Evolutionary conservation across 2,797 vertebrate genomes (phyloP), one percentile per base, ranked within the genome.

Genomic region (Pempheris klunzingeri): DNA sequence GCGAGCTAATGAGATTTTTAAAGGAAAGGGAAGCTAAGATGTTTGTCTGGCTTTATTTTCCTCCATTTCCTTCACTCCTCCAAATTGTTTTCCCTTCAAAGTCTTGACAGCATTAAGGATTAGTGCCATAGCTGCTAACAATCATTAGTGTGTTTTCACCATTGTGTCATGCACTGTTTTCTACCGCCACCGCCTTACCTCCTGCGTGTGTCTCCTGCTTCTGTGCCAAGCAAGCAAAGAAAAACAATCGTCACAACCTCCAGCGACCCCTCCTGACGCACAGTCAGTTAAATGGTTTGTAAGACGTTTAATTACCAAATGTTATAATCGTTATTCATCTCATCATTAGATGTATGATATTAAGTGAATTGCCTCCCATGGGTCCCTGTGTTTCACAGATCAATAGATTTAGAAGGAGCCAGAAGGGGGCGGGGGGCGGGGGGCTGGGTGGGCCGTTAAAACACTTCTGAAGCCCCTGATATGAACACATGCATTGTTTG

Each of bases 281-380:
- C 91, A 96, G 93, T 96, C 95, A 96, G 94, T 97, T 97, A 97
- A 97, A 97, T 96, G 96, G 94, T 96, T 97, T 97, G 95, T 96
- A 97, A 96, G 96, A 97, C 74, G 91, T 97, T 98, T 99, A 98
- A 98, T 98, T 99, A 97, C 95, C 95, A 97, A 97, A 96, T 96
- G 93, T 96, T 96, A 94, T 96, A 96, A 97, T 97, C 95, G 95
- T 97, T 96, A 96, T 96, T 98, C 96, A 97, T 97, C 96, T 97
- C 95, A 95, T 97, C 96, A 97, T 97, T 97, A 97, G 96, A 96
- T 96, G 95, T 96, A 95, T 95, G 96, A 96, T 91, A 94, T 97
- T 97, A 97, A 96, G 95, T 97, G 96, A 97, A 97, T 97, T 95
- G 93, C 94, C 90, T 97, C 97, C 96, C 97, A 91, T 93, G 97